A percentile compares a stretch with the other conserved stretches of the same genome.
phyloP scores from a whole-genome alignment of 1,140 invertebrate species.

The Drosophila bocqueti region DNA sequence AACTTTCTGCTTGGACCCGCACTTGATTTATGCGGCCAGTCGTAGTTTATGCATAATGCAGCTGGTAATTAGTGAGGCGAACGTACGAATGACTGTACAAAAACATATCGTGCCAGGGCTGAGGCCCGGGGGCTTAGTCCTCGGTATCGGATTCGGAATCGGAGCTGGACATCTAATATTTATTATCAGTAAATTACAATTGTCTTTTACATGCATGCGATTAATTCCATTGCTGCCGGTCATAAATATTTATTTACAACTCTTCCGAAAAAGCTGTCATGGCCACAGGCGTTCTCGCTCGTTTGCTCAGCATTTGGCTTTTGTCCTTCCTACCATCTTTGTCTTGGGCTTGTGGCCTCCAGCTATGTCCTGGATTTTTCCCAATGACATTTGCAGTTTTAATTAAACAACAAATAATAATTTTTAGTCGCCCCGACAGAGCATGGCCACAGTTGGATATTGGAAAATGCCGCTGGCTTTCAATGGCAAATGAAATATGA shows the following conservation, averaged over 20 bases:
- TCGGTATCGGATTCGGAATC: slow-evolving; percentile 19
- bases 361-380: slow-evolving; percentile 65
- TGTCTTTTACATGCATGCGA: slow-evolving; percentile 76
- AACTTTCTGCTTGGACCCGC: slow-evolving; percentile 63
- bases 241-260: slow-evolving; percentile 82
- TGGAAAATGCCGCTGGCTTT: slow-evolving; percentile 18
- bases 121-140: slow-evolving; percentile 26
- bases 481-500: slow-evolving; percentile 37
- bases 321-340: slow-evolving; percentile 56
- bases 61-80: slow-evolving; percentile 72
- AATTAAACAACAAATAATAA: slow-evolving; percentile 77
- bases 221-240: slow-evolving; percentile 58
- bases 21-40: slow-evolving; percentile 71
- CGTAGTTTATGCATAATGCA: slow-evolving; percentile 79
- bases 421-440: slow-evolving; percentile 27
- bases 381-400: slow-evolving; percentile 78
- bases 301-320: slow-evolving; percentile 39
- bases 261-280: slow-evolving; percentile 69
- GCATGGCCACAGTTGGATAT: not conserved
- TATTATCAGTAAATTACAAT: slow-evolving; percentile 83
- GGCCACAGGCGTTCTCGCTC: slow-evolving; percentile 52
- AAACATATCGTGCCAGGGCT: slow-evolving; percentile 36
- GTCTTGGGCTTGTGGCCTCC: slow-evolving; percentile 33
- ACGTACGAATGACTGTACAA: slow-evolving; percentile 40
- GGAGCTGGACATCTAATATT: slow-evolving; percentile 68